phyloP scores from a whole-genome alignment of 2,797 vertebrate genomes.

The Hypotaenidia philippensis region DNA sequence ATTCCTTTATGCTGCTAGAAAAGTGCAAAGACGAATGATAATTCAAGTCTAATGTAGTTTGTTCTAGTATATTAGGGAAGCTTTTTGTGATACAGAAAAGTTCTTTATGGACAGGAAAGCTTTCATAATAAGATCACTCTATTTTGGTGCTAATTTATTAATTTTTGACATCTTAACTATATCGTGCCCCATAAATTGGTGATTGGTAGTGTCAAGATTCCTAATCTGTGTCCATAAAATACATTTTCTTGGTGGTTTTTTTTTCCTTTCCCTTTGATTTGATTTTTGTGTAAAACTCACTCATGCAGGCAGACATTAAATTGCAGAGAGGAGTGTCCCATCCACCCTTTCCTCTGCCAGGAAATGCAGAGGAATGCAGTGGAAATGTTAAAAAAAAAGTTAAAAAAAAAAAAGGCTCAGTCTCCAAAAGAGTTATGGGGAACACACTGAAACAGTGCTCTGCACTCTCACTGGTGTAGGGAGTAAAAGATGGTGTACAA shows the following conservation, averaged over 20 bases:
- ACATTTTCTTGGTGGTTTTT: constrained; percentile 32
- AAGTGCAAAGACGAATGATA: constrained; percentile 41
- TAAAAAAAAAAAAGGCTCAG: neutral
- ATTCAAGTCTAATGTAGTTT: neutral
- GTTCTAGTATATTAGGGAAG: neutral
- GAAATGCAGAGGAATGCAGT: neutral
- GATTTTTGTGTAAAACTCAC: neutral
- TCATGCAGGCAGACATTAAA: neutral
- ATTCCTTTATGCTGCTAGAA: neutral
- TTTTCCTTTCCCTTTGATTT: constrained; percentile 10
- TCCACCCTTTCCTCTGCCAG: neutral
- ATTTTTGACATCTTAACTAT: constrained; percentile 76
- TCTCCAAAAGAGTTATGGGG: neutral
- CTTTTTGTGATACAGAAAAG: neutral
- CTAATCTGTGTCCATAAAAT: constrained; percentile 71
- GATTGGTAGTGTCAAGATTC: constrained; percentile 70
- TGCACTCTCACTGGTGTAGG: neutral
- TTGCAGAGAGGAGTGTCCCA: neutral
- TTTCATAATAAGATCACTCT: constrained; percentile 43
- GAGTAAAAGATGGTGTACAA: neutral
- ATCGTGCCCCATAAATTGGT: constrained; percentile 56
- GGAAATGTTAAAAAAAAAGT: neutral
- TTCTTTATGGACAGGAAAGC: constrained; percentile 22
- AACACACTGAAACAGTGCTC: neutral
- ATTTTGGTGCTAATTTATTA: constrained; percentile 70